Conservation (phyloP, 2,797 vertebrate genomes). For the Rhadinocentrus ornatus region DNA sequence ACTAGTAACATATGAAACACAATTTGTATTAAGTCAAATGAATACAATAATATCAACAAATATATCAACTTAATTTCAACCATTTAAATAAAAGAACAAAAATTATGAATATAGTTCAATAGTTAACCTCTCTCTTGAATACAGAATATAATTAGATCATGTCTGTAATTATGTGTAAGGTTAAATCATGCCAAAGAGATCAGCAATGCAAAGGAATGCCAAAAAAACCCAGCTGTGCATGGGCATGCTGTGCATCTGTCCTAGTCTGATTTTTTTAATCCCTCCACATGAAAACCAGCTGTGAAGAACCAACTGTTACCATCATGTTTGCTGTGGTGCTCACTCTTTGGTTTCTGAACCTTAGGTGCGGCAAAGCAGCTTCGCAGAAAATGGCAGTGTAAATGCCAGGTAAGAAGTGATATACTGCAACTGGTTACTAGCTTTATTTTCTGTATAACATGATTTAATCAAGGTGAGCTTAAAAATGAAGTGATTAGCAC, state of each 20-base stretch:
- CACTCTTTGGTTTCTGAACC: too few relatives aligned
- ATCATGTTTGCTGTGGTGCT: too few relatives aligned
- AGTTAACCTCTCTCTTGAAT: neutral
- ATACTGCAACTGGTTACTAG: too few relatives aligned
- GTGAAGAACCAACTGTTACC: slow-evolving; percentile 36
- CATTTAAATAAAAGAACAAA: neutral
- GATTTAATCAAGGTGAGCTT: neutral
- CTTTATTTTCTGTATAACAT: too few relatives aligned
- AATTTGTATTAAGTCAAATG: too few relatives aligned
- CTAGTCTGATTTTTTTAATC: slow-evolving; percentile 55
- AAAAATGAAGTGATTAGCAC: neutral
- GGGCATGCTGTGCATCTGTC: slow-evolving; percentile 43
- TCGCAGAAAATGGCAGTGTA: neutral
- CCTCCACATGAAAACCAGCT: slow-evolving; percentile 54
- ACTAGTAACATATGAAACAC: too few relatives aligned
- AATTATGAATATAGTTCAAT: neutral
- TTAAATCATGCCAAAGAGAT: slow-evolving; percentile 5
- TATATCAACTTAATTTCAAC: neutral
- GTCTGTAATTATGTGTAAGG: neutral
- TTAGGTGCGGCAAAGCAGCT: too few relatives aligned
- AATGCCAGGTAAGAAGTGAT: too few relatives aligned
- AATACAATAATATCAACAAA: too few relatives aligned
- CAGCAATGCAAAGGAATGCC: slow-evolving; percentile 24
- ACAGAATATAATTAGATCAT: neutral
- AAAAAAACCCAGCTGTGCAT: slow-evolving; percentile 35